Conservation (phyloP, 2,797 vertebrate genomes). For the Apodemus agrarius region DNA sequence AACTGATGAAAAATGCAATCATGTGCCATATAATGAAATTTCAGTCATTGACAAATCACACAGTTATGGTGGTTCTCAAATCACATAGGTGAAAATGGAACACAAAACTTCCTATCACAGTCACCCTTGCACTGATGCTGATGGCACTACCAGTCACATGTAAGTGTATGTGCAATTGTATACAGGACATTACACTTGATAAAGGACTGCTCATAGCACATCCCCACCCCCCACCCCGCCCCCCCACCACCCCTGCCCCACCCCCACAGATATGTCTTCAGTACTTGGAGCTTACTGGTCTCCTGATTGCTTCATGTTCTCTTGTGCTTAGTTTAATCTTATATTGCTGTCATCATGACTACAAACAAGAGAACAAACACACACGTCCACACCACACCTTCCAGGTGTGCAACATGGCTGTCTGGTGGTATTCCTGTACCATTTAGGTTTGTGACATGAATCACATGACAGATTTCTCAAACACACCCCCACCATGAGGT, state of each 20-base stretch:
- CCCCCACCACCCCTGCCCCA: too few species aligned
- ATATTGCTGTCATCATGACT: not conserved
- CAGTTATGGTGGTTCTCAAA: not conserved
- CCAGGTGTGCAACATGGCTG: not conserved
- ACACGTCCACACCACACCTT: not conserved
- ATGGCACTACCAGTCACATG: not conserved
- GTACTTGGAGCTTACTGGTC: not conserved
- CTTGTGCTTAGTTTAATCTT: not conserved
- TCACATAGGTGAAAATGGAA: not conserved
- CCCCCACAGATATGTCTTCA: not conserved
- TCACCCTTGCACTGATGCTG: not conserved
- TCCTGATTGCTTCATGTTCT: not conserved
- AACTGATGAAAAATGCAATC: not conserved
- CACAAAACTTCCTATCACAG: not conserved
- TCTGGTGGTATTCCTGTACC: not conserved
- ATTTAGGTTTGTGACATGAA: not conserved
- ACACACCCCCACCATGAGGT: too few species aligned
- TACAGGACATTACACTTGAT: not conserved
- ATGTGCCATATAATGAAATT: not conserved
- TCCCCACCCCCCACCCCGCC: too few species aligned
- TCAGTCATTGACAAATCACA: not conserved
- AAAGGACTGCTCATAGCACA: not conserved
- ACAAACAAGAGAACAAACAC: not conserved
- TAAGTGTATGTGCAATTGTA: not conserved
- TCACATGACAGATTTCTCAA: not conserved